Evolutionary conservation across 2,888 invertebrate genomes (phyloP), one percentile per base, ranked within the genome.

Genomic region (Encarsia formosa): DNA sequence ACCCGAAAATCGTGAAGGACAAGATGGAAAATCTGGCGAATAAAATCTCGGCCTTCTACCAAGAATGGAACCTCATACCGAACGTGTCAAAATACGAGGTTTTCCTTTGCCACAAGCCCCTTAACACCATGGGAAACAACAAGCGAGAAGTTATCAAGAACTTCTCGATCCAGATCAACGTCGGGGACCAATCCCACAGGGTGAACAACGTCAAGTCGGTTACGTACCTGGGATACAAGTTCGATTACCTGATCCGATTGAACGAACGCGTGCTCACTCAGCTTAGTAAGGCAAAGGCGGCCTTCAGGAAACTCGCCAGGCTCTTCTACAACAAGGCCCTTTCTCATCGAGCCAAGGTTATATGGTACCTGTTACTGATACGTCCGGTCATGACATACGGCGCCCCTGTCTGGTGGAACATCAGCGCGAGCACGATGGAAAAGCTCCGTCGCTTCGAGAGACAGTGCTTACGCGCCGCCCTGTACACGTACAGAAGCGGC

Each of bases 361-460:
- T 47, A 1, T 46, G 47, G 18, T 52, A 52, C 3, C 42, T 31
- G 1, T 23, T 46, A 15, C 13, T 51, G 2, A 39, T 51, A 31
- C 11, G 35, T 6, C 41, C 41, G 1, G 37, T 51, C 2, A 34
- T 46, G 1, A 46, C 35, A 1, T 51, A 44, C 16, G 50, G 44
- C 2, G 20, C 32, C 4, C 39, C 50, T 6, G 24, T 32, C 4
- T 45, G 40, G 39, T 51, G 40, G 46, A 51, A 51, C 11, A 13
- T 23, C 2, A 38, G 37, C 24, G 41, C 47, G 1, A 16, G 39
- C 11, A 5, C 11, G 2, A 42, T 47, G 31, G 47, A 52, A 42
- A 40, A 35, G 16, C 15, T 46, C 3, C 20, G 42, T 32, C 31
- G 24, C 31, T 52, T 52, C 16, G 37, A 52, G 24, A 20, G 52